Percentiles rank a stretch among this genome's conserved stretches.
These are phyloP conservation scores for Brachionus koreanus DNA, from an alignment of 1,140 invertebrate genomes.

Conservation along the genomic window DNA sequence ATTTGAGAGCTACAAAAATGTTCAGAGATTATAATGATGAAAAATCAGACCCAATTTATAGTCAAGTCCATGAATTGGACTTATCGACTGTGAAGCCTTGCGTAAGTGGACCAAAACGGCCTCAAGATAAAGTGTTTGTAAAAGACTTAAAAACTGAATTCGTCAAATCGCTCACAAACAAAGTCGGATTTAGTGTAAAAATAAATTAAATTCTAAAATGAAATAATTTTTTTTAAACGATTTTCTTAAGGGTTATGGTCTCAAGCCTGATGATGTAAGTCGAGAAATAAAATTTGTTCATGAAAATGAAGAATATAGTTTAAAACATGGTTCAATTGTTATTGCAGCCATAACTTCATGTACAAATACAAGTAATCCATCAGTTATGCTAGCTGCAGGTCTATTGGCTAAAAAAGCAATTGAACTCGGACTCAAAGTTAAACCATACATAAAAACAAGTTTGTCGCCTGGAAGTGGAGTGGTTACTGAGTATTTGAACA, in stretches of 20 bases:
- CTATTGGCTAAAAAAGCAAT: constrained; percentile 90
- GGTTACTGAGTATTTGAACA: constrained; percentile 88
- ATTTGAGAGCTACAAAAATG: constrained; percentile 75
- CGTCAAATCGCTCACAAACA: constrained; percentile 75
- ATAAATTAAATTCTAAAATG: neutral
- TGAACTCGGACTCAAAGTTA: constrained; percentile 77
- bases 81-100: constrained; percentile 82
- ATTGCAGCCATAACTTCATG: constrained; percentile 96
- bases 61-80: constrained; percentile 77
- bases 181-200: constrained; percentile 80
- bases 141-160: constrained; percentile 86
- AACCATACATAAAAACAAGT: constrained; percentile 91
- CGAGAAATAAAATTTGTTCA: constrained; percentile 71
- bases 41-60: constrained; percentile 75
- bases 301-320: constrained; percentile 74
- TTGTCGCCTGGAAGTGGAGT: constrained; percentile 93
- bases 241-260: constrained; percentile 71
- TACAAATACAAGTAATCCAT: constrained; percentile 96
- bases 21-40: constrained; percentile 76
- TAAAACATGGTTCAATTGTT: constrained; percentile 86
- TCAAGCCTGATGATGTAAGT: constrained; percentile 67
- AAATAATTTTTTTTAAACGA: neutral
- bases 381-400: constrained; percentile 82
- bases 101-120: constrained; percentile 90
- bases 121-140: constrained; percentile 89